A percentile compares a stretch with the other conserved stretches of the same genome.
Conservation (phyloP, 2,797 vertebrate species). For the Epinephelus awoara region DNA sequence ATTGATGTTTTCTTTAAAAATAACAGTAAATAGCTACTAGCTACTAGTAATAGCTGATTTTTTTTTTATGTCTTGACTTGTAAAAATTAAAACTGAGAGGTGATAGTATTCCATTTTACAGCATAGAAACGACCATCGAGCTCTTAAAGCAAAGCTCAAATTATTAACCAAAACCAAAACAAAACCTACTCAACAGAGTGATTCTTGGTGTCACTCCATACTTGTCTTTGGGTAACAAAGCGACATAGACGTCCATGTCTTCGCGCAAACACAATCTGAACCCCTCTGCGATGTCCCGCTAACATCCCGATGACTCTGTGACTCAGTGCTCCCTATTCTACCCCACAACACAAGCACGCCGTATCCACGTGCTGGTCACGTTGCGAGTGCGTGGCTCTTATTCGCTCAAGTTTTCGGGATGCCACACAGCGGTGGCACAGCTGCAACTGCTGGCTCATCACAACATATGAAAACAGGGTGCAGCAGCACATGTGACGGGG, state of each 20-base stretch:
- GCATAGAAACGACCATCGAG: neutral
- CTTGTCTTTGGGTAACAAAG: neutral
- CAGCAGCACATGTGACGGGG: neutral
- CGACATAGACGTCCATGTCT: neutral
- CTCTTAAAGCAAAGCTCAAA: neutral
- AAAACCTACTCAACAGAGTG: neutral
- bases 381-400: slow-evolving; percentile 29
- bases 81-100: neutral
- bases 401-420: slow-evolving; percentile 44
- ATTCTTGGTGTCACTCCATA: neutral
- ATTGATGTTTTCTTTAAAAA: neutral
- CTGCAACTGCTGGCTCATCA: slow-evolving; percentile 23
- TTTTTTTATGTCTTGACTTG: neutral
- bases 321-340: slow-evolving; percentile 36
- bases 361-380: slow-evolving; percentile 46
- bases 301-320: slow-evolving; percentile 28
- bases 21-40: neutral
- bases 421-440: neutral
- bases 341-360: slow-evolving; percentile 44
- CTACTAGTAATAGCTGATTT: too few species aligned
- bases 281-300: neutral
- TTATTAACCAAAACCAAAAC: neutral
- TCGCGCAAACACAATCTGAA: neutral
- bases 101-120: neutral
- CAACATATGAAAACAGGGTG: slow-evolving; percentile 16